Evolutionary conservation across 1,140 invertebrate genomes (phyloP), one percentile per base, ranked within the genome.

Genomic region (Heliconius melpomene): DNA sequence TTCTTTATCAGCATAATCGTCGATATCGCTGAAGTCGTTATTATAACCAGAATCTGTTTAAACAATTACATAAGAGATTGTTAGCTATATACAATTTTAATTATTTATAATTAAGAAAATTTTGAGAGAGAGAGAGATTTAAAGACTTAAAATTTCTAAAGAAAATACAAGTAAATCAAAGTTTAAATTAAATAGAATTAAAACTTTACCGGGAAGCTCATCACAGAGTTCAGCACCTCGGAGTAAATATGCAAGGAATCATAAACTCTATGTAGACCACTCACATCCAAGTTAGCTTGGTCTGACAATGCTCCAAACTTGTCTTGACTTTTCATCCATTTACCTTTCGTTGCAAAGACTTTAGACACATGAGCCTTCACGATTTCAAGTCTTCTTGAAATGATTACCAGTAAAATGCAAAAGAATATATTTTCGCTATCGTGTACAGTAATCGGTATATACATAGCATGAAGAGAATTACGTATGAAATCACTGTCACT

Each of bases 191-290:
- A 29, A 66, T 66, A 66, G 57, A 66, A 66, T 57, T 8, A 57
- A 26, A 66, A 23, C 57, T 66, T 29, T 87, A 89, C 90, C 83
- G 88, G 86, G 36, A 90, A 83, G 83, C 79, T 88, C 87, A 91
- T 89, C 38, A 86, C 72, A 2, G 81, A 84, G 74, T 89, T 91
- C 1, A 90, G 84, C 78, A 88, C 74, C 40, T 90, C 87, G 1
- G 87, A 83, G 74, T 87, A 90, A 60, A 87, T 88, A 82, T 91
- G 88, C 76, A 91, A 81, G 46, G 86, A 80, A 75, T 88, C 90
- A 74, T 91, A 90, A 26, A 83, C 84, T 81, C 77, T 84, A 74
- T 90, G 87, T 79, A 91, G 74, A 50, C 86, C 81, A 75, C 73
- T 85, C 29, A 87, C 79, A 78, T 86, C 85, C n/a, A 89, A 75